Percentiles rank a stretch among this genome's conserved stretches.
Evolutionary conservation across 2,113 vertebrate species (phyloP).

Genomic region (Rallus limicola): DNA sequence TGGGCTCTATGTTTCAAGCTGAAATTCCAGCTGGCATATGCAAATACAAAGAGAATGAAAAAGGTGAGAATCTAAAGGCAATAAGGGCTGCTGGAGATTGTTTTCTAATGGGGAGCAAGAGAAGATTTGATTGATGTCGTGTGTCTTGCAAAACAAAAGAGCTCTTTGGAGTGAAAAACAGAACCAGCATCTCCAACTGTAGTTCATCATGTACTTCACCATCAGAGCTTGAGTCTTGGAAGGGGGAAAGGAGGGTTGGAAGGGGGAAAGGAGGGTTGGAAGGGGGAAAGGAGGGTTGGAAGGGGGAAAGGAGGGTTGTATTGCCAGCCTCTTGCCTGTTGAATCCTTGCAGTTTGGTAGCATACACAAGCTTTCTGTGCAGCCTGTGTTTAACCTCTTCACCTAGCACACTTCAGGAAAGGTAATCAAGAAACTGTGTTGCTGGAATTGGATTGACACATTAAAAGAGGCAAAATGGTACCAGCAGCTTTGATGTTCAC

Average conservation of each 20-base stretch:
- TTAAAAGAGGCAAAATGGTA: not conserved
- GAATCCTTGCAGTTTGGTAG: not conserved
- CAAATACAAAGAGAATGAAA: slow-evolving; percentile 95
- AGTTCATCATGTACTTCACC: not conserved
- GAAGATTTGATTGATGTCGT: not conserved
- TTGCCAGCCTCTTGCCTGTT: not conserved
- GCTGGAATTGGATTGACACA: not conserved
- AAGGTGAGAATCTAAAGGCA: slow-evolving; percentile 76
- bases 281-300: not conserved
- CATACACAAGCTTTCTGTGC: not conserved
- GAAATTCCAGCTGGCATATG: slow-evolving; percentile 91
- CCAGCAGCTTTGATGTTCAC: not conserved
- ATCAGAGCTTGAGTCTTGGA: not conserved
- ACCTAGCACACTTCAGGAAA: rapidly evolving
- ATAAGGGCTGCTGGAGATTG: not conserved
- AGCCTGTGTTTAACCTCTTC: not conserved
- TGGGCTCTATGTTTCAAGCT: slow-evolving; percentile 98
- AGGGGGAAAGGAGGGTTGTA: not conserved
- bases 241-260: not conserved
- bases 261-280: not conserved
- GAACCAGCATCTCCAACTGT: not conserved
- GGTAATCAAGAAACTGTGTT: not conserved
- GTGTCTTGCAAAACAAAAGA: not conserved
- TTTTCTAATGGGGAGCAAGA: not conserved
- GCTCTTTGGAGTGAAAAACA: not conserved